These are phyloP conservation scores for Nipponia nippon DNA, from an alignment of 2,113 vertebrate species.

Conservation along the genomic window DNA sequence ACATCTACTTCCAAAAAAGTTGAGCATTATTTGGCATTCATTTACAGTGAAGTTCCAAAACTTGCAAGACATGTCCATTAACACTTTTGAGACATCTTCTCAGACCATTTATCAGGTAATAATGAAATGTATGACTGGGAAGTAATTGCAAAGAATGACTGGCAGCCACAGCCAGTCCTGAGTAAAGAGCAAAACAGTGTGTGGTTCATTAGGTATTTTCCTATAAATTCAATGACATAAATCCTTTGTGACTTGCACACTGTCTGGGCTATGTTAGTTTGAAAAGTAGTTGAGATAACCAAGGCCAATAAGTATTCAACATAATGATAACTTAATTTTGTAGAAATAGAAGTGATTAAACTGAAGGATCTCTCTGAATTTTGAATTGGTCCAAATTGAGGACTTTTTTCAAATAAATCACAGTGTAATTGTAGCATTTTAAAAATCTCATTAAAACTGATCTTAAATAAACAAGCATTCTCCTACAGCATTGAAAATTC, in stretches of 20 bases:
- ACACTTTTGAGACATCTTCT: neutral
- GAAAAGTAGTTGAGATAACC: neutral
- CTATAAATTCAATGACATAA: neutral
- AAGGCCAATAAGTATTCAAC: neutral
- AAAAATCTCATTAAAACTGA: neutral
- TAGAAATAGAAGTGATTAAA: neutral
- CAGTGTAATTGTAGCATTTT: neutral
- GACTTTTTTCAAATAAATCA: neutral
- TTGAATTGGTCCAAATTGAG: neutral
- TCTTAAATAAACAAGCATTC: neutral
- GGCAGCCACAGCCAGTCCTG: neutral
- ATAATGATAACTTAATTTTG: neutral
- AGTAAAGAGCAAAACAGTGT: neutral
- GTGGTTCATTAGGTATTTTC: neutral
- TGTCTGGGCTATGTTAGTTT: neutral
- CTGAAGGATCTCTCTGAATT: neutral
- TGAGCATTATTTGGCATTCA: neutral
- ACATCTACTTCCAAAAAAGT: neutral
- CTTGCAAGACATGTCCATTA: neutral
- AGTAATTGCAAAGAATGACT: neutral
- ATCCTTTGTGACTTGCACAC: neutral
- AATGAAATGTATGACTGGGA: neutral
- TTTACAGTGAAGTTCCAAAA: neutral
- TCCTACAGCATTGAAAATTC: neutral
- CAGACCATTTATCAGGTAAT: neutral